Base-by-base conservation (phyloP, 2,113 vertebrate species). In the Shinisaurus crocodilurus region DNA sequence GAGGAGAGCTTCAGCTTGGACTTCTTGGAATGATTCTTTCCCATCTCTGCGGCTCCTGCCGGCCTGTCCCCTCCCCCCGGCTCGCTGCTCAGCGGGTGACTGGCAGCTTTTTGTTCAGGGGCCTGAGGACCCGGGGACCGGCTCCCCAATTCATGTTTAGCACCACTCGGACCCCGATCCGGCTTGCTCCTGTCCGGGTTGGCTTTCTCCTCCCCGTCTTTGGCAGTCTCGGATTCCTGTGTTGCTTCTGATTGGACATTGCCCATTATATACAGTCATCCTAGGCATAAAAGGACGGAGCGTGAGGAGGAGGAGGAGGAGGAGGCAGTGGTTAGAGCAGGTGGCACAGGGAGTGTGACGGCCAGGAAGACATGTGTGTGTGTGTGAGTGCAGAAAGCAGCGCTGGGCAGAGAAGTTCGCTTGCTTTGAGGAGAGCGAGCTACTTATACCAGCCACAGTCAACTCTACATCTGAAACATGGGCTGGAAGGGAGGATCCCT, bases 211-310 rank as follows among this genome's bases (percentile, higher is more conserved):
- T 40, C 84, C 92, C n/a, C 32, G 34, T 84, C 82, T 86, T 72
- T 89, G 54, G 40, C 45, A 3, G 57, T 54, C 80, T 87, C 87
- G 27, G 43, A 82, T 18, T 89, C 76, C 48, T 34, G 65, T 8
- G 50, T 48, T 34, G 79, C 18, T 72, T 88, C 90, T 8, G 69
- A 85, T 67, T 93, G 89, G 45, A 82, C 57, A 67, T 93, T 92
- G 89, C 92, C 92, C 92, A 93, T 91, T 84, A 84, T 91, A 82
- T n/a, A 60, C 6, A 25, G 60, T 88, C 86, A 84, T 77, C 86
- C 86, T 88, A 16, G 29, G 18, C 40, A 70, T 3, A 50, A 32
- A 80, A 48, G 40, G 69, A 13, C 12, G 40, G 37, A 18, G 37
- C 1, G 48, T 32, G 32, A 67, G 29, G 32, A 40, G 6, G 27